Conservation (phyloP, 2,113 vertebrate genomes). For the Trinectes maculatus region DNA sequence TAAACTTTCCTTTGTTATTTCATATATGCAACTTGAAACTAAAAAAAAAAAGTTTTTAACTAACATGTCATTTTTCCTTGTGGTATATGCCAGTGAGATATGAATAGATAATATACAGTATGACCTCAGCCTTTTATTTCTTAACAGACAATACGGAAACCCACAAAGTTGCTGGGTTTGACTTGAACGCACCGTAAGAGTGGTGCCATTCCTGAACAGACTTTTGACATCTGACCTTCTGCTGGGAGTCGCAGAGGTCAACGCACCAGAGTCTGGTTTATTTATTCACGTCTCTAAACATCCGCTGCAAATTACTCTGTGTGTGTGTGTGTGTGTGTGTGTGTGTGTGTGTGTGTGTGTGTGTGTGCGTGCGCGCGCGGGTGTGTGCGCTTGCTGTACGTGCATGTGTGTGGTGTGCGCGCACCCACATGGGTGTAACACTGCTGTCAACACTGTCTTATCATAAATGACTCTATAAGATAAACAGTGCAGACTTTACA, state of each 20-base stretch:
- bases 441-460: slow-evolving; percentile 20
- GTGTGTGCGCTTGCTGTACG: neutral
- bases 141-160: neutral
- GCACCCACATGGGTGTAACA: slow-evolving; percentile 48
- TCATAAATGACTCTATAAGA: slow-evolving; percentile 28
- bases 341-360: neutral
- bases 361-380: neutral
- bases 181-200: slow-evolving; percentile 17
- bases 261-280: slow-evolving; percentile 15
- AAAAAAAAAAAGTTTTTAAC: too few species aligned
- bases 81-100: too few species aligned
- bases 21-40: too few species aligned
- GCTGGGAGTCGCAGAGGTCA: slow-evolving; percentile 42
- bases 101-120: neutral
- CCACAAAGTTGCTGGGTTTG: slow-evolving; percentile 9
- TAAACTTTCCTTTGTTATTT: too few species aligned
- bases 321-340: neutral
- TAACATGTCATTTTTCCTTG: too few species aligned
- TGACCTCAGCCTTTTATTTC: neutral
- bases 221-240: slow-evolving; percentile 53
- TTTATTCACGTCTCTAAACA: slow-evolving; percentile 60
- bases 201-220: slow-evolving; percentile 39
- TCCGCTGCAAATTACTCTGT: slow-evolving; percentile 38
- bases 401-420: too few species aligned
- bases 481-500: slow-evolving; percentile 25